Conservation (phyloP, 2,113 vertebrate species). For the Chrysochloris asiatica region DNA sequence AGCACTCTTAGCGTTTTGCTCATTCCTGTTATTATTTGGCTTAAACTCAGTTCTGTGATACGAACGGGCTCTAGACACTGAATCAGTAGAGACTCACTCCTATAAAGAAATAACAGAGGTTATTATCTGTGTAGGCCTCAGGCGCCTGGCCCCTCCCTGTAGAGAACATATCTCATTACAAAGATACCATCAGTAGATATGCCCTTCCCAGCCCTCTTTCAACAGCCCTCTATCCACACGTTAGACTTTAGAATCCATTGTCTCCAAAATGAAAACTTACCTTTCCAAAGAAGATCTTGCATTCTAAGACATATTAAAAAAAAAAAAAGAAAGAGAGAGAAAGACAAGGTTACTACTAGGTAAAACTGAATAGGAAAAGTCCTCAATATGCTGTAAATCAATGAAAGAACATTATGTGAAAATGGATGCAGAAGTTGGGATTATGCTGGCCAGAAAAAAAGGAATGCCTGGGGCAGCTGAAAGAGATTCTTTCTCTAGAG, state of each 20-base stretch:
- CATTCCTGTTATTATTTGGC: slow-evolving; percentile 25
- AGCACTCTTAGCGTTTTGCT: background rate
- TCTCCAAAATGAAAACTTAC: slow-evolving; percentile 48
- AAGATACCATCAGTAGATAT: background rate
- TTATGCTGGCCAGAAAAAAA: background rate
- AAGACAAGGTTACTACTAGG: background rate
- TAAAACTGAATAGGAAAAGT: background rate
- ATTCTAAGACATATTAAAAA: too few species aligned
- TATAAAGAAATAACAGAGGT: background rate
- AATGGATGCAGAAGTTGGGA: background rate
- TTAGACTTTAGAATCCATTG: too few species aligned
- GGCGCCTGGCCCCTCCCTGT: background rate
- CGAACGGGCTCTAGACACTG: background rate
- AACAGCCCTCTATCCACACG: background rate
- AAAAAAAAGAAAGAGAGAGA: background rate
- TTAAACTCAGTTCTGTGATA: slow-evolving; percentile 38
- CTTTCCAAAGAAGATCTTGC: slow-evolving; percentile 46
- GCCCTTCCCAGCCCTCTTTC: background rate
- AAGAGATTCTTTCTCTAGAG: too few species aligned
- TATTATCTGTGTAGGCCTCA: too few species aligned
- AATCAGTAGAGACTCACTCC: slow-evolving; percentile 22
- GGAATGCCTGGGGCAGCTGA: too few species aligned
- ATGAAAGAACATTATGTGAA: background rate
- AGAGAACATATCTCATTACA: background rate
- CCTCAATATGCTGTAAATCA: too few species aligned